These are phyloP conservation scores for Nomada fabriciana DNA, from an alignment of 2,888 invertebrate species.

Conservation along the genomic window DNA sequence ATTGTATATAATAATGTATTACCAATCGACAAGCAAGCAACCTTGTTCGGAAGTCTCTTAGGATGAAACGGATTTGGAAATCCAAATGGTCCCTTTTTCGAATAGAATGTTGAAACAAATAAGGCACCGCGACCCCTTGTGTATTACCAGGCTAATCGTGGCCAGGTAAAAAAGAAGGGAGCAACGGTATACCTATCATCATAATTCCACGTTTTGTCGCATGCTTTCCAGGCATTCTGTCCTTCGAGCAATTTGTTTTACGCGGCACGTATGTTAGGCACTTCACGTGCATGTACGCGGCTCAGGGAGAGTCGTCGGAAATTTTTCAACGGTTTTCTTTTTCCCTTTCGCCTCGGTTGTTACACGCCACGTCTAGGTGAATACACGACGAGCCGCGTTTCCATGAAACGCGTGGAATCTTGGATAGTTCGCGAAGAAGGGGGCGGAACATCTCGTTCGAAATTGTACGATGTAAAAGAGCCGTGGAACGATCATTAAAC, in stretches of 20 bases:
- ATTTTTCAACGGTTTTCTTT: constrained; percentile 42
- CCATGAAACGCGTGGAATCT: constrained; percentile 42
- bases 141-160: constrained; percentile 27
- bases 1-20: neutral
- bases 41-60: neutral
- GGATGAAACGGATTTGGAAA: neutral
- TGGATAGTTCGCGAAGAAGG: constrained; percentile 4
- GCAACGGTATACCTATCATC: constrained; percentile 28
- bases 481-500: neutral
- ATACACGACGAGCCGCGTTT: constrained; percentile 42
- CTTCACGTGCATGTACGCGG: constrained; percentile 24
- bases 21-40: neutral
- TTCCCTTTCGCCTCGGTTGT: constrained; percentile 8
- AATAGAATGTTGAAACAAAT: neutral
- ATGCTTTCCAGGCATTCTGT: constrained; percentile 8
- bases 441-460: constrained; percentile 10
- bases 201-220: constrained; percentile 38
- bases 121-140: constrained; percentile 10
- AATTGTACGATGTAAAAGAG: neutral
- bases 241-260: constrained; percentile 38
- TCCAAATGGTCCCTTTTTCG: neutral
- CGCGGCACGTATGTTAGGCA: constrained; percentile 36
- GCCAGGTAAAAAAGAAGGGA: constrained; percentile 1
- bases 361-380: constrained; percentile 25
- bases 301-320: constrained; percentile 1